Evolutionary conservation across 2,113 vertebrate species (phyloP).

Genomic region (Ceyx cyanopectus): DNA sequence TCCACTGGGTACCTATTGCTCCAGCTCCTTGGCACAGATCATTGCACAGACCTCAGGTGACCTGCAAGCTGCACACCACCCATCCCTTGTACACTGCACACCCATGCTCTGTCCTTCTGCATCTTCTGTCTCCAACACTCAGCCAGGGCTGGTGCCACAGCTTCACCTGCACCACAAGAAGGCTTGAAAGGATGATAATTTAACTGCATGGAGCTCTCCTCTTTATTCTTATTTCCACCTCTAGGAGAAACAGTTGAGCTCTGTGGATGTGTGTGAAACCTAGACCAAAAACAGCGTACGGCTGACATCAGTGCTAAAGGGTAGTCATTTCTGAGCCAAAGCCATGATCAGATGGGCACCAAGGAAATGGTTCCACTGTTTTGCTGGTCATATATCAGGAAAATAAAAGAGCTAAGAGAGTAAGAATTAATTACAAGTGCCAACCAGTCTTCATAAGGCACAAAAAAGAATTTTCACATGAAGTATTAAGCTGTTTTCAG

Average conservation of each 20-base stretch:
- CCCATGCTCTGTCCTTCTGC: background rate
- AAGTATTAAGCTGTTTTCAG: background rate
- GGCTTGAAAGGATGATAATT: background rate
- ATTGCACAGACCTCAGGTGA: background rate
- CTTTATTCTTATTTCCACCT: background rate
- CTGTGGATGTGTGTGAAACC: background rate
- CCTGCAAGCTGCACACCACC: background rate
- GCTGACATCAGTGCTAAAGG: background rate
- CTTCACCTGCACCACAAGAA: background rate
- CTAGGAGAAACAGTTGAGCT: background rate
- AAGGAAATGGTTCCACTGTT: background rate
- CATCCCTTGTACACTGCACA: background rate
- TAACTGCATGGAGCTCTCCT: background rate
- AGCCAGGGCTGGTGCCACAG: background rate
- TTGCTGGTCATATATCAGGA: background rate
- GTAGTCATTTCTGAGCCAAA: background rate
- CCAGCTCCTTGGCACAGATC: fast-evolving
- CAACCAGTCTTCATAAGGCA: background rate
- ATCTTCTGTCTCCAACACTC: background rate
- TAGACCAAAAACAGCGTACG: background rate
- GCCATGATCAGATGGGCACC: background rate
- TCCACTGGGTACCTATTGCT: background rate
- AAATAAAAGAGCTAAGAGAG: background rate
- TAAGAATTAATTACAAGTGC: background rate
- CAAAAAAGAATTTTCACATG: background rate